phyloP scores from a whole-genome alignment of 2,888 invertebrate species.

The Zygothrica quintamaculata region DNA sequence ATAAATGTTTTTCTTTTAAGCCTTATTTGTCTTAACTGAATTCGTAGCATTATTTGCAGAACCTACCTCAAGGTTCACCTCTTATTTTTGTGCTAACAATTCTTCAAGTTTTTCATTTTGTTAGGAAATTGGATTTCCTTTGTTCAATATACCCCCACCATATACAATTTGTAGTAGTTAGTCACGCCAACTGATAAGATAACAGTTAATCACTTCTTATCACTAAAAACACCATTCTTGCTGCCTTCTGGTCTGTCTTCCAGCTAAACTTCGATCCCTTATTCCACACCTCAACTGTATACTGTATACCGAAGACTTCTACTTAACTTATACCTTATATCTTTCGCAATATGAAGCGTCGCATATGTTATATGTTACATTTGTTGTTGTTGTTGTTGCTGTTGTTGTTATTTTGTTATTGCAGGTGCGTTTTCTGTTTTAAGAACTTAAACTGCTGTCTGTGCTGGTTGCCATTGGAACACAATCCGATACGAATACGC shows the following conservation, averaged over 20 bases:
- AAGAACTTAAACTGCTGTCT: conserved; percentile 63
- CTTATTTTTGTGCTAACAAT: no score
- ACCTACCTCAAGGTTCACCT: conserved; percentile 66
- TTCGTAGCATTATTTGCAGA: no score
- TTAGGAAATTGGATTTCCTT: conserved; percentile 39
- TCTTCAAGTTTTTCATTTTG: conserved; percentile 22
- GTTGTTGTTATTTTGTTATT: conserved; percentile 21
- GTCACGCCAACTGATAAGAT: conserved; percentile 72
- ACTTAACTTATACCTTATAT: conserved; percentile 31
- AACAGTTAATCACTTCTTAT: conserved; percentile 70
- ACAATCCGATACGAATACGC: conserved; percentile 34
- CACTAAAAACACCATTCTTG: conserved; percentile 29
- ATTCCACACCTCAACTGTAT: conserved; percentile 12
- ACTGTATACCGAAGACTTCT: no score
- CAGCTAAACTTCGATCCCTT: conserved; percentile 6
- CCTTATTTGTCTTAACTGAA: no score
- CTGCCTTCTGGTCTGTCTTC: conserved; percentile 54
- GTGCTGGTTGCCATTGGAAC: conserved; percentile 52
- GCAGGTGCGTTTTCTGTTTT: conserved; percentile 41
- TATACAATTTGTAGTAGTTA: conserved; percentile 71
- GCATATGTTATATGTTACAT: no score
- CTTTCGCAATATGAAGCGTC: conserved; percentile 65
- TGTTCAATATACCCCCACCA: no score
- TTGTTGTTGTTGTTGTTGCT: no score
- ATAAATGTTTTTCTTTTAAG: no score